Evolutionary conservation across 1,140 invertebrate genomes (phyloP), one percentile per base, ranked within the genome.

Genomic region (Nasonia vitripennis): DNA sequence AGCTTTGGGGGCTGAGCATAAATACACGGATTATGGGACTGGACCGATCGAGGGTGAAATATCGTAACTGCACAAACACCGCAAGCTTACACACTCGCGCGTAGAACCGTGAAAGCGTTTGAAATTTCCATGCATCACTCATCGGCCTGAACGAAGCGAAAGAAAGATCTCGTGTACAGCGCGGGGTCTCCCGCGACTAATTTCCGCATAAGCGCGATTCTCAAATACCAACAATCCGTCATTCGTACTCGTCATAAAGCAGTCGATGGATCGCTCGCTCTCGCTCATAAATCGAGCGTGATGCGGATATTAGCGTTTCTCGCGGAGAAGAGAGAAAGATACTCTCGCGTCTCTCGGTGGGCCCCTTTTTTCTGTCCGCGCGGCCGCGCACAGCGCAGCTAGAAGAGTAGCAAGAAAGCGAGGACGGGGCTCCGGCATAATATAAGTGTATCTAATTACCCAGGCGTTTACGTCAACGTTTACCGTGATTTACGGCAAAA

Each of bases 401-500:
- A 88, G 84, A 51, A 14, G 27, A 62, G 55, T 67, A 62, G 55
- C 55, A 17, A 62, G 23, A 55, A 17, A 75, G 71, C n/a, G 77
- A 55, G 34, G 31, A 71, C n/a, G 31, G 14, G 78, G 67, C 20
- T 68, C 71, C 41, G 31, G 81, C 23, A 81, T 79, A 70, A 86
- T 83, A 81, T 83, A 83, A 92, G 92, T 92, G 89, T 93, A 93
- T 93, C 92, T 93, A 93, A 92, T 93, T 93, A 93, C 90, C 89
- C 88, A 90, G 90, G 89, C 90, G 91, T 93, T 93, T 91, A 92
- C 92, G 91, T 93, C 91, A 93, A 93, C 91, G 88, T 93, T 93
- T 92, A 90, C 91, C 84, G 87, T 93, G 92, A 93, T 93, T 93
- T 93, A 93, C 92, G 90, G 86, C 91, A 88, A 92, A 93, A 93